phyloP scores from a whole-genome alignment of 2,113 vertebrate species.

The Alexandromys fortis region DNA sequence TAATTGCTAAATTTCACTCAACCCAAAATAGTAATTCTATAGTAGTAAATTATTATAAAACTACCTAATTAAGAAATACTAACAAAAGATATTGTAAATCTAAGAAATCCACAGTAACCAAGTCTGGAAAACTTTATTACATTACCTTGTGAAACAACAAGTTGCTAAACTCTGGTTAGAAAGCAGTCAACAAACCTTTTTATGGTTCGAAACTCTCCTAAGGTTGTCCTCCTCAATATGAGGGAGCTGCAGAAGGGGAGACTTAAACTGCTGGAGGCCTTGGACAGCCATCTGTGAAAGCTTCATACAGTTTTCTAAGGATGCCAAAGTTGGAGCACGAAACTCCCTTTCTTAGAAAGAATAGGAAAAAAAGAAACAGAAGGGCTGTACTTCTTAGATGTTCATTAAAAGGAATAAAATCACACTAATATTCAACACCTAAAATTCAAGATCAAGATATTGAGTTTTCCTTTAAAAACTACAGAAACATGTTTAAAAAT shows the following conservation, averaged over 20 bases:
- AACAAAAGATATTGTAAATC: constrained; percentile 32
- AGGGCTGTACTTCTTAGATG: constrained; percentile 65
- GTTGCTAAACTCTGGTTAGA: constrained; percentile 14
- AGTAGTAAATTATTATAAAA: constrained; percentile 21
- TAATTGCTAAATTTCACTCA: constrained; percentile 23
- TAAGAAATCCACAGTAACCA: constrained; percentile 7
- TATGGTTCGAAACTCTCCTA: constrained; percentile 90
- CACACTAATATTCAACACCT: not conserved
- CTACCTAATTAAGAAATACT: not conserved
- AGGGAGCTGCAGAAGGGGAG: constrained; percentile 95
- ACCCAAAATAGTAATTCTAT: not conserved
- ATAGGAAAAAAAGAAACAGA: constrained; percentile 70
- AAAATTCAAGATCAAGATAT: not conserved
- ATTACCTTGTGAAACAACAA: not conserved
- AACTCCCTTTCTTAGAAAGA: constrained; percentile 92
- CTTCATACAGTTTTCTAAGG: constrained; percentile 99
- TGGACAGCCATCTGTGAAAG: constrained; percentile 98
- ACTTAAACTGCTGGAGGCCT: constrained; percentile 97
- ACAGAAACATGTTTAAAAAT: not conserved
- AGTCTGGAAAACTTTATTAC: constrained; percentile 25
- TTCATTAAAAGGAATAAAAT: constrained; percentile 52
- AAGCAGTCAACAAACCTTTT: constrained; percentile 84
- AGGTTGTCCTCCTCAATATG: constrained; percentile 98
- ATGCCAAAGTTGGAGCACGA: constrained; percentile 95
- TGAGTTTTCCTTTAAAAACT: constrained; percentile 39